A percentile compares a stretch with the other conserved stretches of the same genome.
These are phyloP conservation scores for Chrysolina haemoptera DNA, from an alignment of 2,888 invertebrate genomes.

Conservation along the genomic window DNA sequence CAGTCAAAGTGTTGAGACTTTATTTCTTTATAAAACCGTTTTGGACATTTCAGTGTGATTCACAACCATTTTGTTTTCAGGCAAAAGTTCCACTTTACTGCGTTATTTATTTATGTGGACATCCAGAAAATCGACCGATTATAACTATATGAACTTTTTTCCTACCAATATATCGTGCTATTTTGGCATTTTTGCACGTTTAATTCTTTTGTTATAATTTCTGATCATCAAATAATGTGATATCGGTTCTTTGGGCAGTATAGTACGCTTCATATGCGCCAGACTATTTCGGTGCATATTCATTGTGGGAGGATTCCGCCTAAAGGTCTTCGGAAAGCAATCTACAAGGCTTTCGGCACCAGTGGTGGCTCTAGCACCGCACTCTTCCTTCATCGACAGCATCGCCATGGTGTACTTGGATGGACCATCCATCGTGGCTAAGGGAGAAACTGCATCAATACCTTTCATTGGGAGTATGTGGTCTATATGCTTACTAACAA, in stretches of 20 bases:
- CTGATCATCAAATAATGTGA: conserved; percentile 16
- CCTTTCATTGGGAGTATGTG: conserved; percentile 92
- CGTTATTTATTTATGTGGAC: too few species aligned
- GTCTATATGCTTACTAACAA: conserved; percentile 34
- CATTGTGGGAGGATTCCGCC: conserved; percentile 86
- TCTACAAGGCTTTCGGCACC: conserved; percentile 80
- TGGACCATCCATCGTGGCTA: conserved; percentile 93
- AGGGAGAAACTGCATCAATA: conserved; percentile 85
- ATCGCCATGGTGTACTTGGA: conserved; percentile 86
- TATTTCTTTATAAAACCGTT: too few species aligned
- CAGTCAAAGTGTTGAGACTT: too few species aligned
- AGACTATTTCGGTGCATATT: conserved; percentile 83
- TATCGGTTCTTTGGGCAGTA: conserved; percentile 53
- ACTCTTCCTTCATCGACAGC: conserved; percentile 93
- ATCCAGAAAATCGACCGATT: too few species aligned
- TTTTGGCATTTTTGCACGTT: background rate
- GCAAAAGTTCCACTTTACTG: too few species aligned
- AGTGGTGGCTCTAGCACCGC: conserved; percentile 89
- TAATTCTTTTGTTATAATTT: background rate
- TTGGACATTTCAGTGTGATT: too few species aligned
- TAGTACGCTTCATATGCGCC: conserved; percentile 71
- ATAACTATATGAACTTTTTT: background rate
- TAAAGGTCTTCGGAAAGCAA: conserved; percentile 81
- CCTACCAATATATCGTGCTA: background rate
- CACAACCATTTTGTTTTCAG: too few species aligned